Conservation (phyloP, 1,140 invertebrate genomes). For the Riptortus pedestris region DNA sequence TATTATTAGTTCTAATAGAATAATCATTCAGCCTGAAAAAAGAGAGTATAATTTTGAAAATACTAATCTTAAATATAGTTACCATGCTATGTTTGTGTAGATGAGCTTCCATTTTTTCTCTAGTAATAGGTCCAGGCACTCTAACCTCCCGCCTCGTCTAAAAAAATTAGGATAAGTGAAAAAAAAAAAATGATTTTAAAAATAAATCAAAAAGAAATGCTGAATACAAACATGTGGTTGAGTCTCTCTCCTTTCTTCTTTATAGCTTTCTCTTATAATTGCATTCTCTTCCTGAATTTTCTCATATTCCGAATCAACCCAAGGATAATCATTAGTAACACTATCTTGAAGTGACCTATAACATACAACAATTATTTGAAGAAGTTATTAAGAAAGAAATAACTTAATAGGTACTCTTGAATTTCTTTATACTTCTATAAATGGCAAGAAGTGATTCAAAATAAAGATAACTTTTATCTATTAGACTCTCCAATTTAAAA, state of each 20-base stretch:
- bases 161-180: not conserved
- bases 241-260: slow-evolving; percentile 21
- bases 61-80: too few species aligned
- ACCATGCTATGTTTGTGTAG: slow-evolving; percentile 37
- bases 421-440: too few species aligned
- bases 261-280: slow-evolving; percentile 21
- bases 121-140: slow-evolving; percentile 49
- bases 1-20: too few species aligned
- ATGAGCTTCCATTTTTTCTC: slow-evolving; percentile 50
- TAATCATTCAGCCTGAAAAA: too few species aligned
- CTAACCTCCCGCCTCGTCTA: slow-evolving; percentile 33
- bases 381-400: too few species aligned
- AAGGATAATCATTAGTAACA: slow-evolving; percentile 15
- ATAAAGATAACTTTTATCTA: too few species aligned
- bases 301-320: slow-evolving; percentile 25
- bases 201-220: not conserved
- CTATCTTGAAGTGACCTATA: slow-evolving; percentile 23
- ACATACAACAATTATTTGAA: too few species aligned
- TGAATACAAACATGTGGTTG: not conserved
- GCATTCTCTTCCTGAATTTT: slow-evolving; percentile 25
- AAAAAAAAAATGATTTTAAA: not conserved
- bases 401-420: too few species aligned
- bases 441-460: too few species aligned
- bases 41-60: too few species aligned
- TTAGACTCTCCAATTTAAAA: too few species aligned